These are phyloP conservation scores for Aurelia sp. DNA, from an alignment of 30 jellyfish, hydroid and myxozoan genomes.

Conservation along the genomic window DNA sequence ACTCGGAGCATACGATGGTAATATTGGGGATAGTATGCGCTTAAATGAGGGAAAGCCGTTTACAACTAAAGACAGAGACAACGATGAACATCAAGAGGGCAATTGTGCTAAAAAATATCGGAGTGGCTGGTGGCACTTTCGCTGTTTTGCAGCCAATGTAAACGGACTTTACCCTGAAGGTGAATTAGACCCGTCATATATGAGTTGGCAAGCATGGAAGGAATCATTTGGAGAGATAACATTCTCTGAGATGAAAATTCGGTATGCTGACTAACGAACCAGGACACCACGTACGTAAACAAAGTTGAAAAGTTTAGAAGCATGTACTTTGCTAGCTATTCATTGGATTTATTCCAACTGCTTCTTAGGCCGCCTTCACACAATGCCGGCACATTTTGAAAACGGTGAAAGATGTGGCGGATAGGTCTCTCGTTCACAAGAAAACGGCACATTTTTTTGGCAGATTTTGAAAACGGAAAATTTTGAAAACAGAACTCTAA, in stretches of 20 bases:
- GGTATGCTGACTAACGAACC: too few relatives aligned
- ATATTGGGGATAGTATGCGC: not conserved
- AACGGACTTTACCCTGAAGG: not conserved
- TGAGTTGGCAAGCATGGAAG: not conserved
- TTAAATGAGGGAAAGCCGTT: not conserved
- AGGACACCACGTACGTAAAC: too few relatives aligned
- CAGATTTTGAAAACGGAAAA: too few relatives aligned
- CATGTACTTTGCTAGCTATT: too few relatives aligned
- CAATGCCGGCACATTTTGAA: too few relatives aligned
- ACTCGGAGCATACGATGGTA: slow-evolving; percentile 17
- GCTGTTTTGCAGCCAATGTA: slow-evolving; percentile 8
- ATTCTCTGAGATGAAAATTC: slow-evolving; percentile 28
- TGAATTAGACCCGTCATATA: not conserved
- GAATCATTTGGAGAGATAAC: slow-evolving; percentile 1
- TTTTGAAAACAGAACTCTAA: too few relatives aligned
- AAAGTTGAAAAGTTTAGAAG: too few relatives aligned
- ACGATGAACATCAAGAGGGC: not conserved
- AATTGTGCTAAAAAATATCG: not conserved
- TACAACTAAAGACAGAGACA: slow-evolving; percentile 19
- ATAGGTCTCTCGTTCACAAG: too few relatives aligned
- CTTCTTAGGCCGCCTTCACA: too few relatives aligned
- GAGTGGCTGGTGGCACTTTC: slow-evolving; percentile 48
- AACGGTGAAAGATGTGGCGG: too few relatives aligned
- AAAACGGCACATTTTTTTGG: too few relatives aligned
- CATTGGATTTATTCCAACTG: too few relatives aligned